Conservation (phyloP, 92 coral and sea anemone genomes). For the Virgularia gustaviana region DNA sequence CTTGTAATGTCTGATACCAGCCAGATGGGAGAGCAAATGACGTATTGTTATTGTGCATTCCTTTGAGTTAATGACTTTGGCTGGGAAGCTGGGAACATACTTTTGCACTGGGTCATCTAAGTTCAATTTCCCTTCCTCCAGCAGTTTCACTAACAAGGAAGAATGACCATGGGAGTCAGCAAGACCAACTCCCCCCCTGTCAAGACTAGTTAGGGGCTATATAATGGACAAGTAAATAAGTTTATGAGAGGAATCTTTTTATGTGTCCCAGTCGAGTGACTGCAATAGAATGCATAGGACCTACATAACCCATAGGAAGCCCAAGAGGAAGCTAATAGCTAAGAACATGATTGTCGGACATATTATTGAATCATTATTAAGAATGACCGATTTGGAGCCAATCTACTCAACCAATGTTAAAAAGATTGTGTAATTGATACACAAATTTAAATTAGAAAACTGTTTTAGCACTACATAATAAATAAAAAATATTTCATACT, state of each 20-base stretch:
- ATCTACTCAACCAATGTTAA: background rate
- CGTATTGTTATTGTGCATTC: slow-evolving; percentile 75
- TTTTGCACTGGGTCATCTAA: slow-evolving; percentile 86
- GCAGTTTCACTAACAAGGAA: slow-evolving; percentile 60
- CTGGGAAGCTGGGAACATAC: slow-evolving; percentile 81
- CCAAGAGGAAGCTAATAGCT: too few relatives aligned
- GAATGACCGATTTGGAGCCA: background rate
- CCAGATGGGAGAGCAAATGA: slow-evolving; percentile 79
- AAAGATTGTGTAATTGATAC: background rate
- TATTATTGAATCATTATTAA: too few relatives aligned
- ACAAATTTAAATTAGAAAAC: background rate
- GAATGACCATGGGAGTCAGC: background rate
- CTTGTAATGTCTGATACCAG: slow-evolving; percentile 83
- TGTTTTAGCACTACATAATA: background rate
- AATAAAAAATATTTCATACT: too few relatives aligned
- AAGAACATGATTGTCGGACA: too few relatives aligned
- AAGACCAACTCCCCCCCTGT: background rate
- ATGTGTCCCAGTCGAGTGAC: too few relatives aligned
- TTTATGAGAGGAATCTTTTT: too few relatives aligned
- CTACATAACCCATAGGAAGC: too few relatives aligned
- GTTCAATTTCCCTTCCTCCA: slow-evolving; percentile 80
- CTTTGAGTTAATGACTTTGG: slow-evolving; percentile 59
- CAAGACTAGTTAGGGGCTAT: background rate
- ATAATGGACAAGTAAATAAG: background rate
- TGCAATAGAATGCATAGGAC: too few relatives aligned